These are phyloP conservation scores for Pangasianodon gigas DNA, from an alignment of 2,113 vertebrate genomes.

Conservation along the genomic window DNA sequence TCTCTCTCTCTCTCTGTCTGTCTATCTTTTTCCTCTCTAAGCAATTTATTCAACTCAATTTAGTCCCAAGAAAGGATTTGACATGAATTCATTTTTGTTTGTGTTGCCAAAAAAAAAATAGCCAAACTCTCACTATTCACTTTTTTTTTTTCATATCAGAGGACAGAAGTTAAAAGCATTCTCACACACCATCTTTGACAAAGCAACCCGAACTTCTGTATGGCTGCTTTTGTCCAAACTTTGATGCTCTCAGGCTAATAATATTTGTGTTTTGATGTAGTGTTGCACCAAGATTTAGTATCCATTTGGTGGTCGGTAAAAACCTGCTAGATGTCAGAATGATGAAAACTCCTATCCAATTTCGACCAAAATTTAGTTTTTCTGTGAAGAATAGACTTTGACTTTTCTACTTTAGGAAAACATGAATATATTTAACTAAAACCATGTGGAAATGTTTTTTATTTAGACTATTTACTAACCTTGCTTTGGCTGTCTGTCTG, in stretches of 20 bases:
- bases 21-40: not conserved
- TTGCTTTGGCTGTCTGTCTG: too few species aligned
- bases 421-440: not conserved
- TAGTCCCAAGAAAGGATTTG: not conserved
- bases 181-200: not conserved
- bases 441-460: not conserved
- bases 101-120: not conserved
- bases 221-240: not conserved
- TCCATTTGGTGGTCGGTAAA: not conserved
- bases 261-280: constrained; percentile 31
- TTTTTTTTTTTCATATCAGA: not conserved
- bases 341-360: not conserved
- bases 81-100: constrained; percentile 21
- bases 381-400: not conserved
- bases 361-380: not conserved
- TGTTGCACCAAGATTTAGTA: not conserved
- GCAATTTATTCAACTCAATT: not conserved
- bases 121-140: not conserved
- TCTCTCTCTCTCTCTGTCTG: not conserved
- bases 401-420: not conserved
- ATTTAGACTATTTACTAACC: not conserved
- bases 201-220: not conserved
- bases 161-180: not conserved
- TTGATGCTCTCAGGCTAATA: constrained; percentile 65
- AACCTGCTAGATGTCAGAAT: not conserved